phyloP scores from a whole-genome alignment of 2,113 vertebrate species.

The Megaptera novaeangliae region DNA sequence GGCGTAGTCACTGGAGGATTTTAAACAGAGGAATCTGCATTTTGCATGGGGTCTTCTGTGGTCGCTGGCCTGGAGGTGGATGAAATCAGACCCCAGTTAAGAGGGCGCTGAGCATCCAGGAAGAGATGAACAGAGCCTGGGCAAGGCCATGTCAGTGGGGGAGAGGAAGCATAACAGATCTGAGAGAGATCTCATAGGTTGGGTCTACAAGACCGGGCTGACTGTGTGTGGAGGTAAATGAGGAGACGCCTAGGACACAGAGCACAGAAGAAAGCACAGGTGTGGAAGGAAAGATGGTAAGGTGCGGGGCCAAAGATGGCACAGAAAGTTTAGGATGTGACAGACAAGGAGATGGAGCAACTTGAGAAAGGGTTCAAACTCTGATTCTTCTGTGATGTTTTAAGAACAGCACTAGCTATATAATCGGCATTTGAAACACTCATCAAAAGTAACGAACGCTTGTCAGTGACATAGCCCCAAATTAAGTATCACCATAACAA shows the following conservation, averaged over 20 bases:
- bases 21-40: no score
- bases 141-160: not conserved
- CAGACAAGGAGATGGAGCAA: not conserved
- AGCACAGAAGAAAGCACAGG: not conserved
- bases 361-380: no score
- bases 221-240: no score
- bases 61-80: not conserved
- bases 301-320: not conserved
- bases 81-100: not conserved
- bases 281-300: not conserved
- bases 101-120: not conserved
- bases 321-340: accelerated
- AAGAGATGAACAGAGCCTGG: not conserved
- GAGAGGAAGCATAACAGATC: not conserved
- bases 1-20: not conserved
- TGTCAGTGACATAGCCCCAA: not conserved
- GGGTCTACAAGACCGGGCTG: no score
- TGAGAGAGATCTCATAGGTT: accelerated
- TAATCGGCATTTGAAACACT: not conserved
- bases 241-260: not conserved
- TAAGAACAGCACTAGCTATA: not conserved
- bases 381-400: not conserved
- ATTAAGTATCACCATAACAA: not conserved
- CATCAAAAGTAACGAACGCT: not conserved
- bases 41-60: not conserved